Evolutionary conservation across 2,113 vertebrate genomes (phyloP).

Genomic region (Cromileptes altivelis): DNA sequence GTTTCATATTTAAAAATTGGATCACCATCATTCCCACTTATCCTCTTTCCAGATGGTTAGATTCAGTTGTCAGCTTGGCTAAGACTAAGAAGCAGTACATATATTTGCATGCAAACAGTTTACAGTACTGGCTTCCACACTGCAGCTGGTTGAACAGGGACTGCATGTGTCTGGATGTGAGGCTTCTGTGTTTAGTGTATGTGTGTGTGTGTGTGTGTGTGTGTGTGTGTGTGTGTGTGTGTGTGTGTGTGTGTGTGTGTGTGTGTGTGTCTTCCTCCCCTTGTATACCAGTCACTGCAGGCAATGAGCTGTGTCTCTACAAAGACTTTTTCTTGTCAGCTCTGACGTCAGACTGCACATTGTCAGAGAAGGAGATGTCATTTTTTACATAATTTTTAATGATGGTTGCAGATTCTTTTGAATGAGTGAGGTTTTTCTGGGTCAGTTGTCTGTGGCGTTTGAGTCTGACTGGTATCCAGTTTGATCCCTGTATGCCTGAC

Average conservation of each 20-base stretch:
- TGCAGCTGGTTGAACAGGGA: slow-evolving; percentile 55
- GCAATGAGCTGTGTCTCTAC: slow-evolving; percentile 31
- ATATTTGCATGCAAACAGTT: neutral
- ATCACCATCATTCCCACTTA: neutral
- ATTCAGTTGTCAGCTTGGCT: neutral
- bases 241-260: neutral
- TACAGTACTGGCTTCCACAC: slow-evolving; percentile 20
- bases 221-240: neutral
- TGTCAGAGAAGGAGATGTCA: neutral
- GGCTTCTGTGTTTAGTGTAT: neutral
- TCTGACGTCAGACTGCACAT: slow-evolving; percentile 28
- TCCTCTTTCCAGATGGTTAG: neutral
- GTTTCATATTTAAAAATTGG: neutral
- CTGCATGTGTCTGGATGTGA: slow-evolving; percentile 34
- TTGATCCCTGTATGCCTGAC: slow-evolving; percentile 1
- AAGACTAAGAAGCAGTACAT: neutral
- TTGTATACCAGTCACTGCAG: slow-evolving; percentile 15
- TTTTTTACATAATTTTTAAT: neutral
- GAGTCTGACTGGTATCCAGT: slow-evolving; percentile 10
- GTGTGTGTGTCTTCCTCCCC: neutral
- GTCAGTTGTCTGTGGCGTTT: neutral
- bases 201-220: neutral
- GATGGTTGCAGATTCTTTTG: neutral
- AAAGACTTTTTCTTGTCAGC: slow-evolving; percentile 51
- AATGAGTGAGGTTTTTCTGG: neutral